These are phyloP conservation scores for Turritopsis rubra DNA, from an alignment of 30 jellyfish, hydroid and myxozoan genomes.

Conservation along the genomic window DNA sequence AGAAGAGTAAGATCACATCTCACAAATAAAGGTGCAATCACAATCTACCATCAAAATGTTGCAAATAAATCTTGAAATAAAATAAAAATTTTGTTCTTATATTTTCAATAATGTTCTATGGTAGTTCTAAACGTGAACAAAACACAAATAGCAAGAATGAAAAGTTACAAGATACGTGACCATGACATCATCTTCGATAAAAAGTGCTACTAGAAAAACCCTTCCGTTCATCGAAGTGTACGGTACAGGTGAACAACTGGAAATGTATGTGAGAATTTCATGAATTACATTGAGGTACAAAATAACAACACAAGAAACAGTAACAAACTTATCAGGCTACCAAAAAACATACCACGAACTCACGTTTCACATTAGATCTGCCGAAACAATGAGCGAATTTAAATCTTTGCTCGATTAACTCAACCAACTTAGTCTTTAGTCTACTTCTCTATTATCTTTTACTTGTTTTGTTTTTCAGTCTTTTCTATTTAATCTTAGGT, in stretches of 20 bases:
- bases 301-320: not conserved
- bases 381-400: not conserved
- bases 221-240: not conserved
- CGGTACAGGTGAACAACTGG: not conserved
- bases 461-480: too few species aligned
- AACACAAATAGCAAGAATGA: not conserved
- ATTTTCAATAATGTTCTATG: too few species aligned
- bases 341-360: not conserved
- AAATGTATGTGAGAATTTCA: not conserved
- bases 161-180: not conserved
- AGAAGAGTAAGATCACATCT: not conserved
- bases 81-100: not conserved
- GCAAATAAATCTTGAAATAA: too few species aligned
- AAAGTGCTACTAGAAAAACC: not conserved
- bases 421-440: too few species aligned
- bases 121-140: not conserved
- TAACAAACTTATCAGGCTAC: not conserved
- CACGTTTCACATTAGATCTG: not conserved
- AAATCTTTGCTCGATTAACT: not conserved
- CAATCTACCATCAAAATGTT: not conserved
- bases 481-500: too few species aligned
- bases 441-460: too few species aligned
- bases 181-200: not conserved
- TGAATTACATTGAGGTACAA: not conserved
- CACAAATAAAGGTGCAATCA: not conserved